Evolutionary conservation across 2,888 invertebrate genomes (phyloP).

Genomic region (Mimas tiliae): DNA sequence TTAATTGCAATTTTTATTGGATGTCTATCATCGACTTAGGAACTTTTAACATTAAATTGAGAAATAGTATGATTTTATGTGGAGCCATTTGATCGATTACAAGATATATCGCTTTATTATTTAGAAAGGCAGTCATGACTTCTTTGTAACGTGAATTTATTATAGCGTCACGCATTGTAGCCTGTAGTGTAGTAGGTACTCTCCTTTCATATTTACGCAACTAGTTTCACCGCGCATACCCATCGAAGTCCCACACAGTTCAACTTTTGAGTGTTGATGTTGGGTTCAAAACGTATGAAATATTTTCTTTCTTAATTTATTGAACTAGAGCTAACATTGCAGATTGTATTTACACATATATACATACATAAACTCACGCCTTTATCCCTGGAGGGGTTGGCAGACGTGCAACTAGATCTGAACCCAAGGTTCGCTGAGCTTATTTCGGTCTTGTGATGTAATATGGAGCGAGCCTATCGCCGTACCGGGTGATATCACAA

Average conservation of each 20-base stretch:
- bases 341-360: constrained; percentile 5
- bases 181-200: neutral
- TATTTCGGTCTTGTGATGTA: too few species aligned
- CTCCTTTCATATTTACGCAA: constrained; percentile 1
- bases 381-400: too few species aligned
- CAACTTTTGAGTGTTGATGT: constrained; percentile 5
- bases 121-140: neutral
- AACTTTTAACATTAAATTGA: constrained; percentile 4
- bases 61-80: constrained; percentile 1
- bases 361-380: too few species aligned
- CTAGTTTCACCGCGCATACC: neutral
- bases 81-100: neutral
- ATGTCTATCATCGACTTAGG: constrained; percentile 26
- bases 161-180: constrained; percentile 1
- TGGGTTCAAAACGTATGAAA: neutral
- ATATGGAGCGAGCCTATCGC: too few species aligned
- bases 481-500: too few species aligned
- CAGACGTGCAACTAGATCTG: too few species aligned
- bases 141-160: constrained; percentile 2
- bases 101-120: constrained; percentile 7
- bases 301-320: neutral
- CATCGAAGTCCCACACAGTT: constrained; percentile 2
- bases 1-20: constrained; percentile 32
- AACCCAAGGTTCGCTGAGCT: too few species aligned
- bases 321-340: neutral